Evolutionary conservation across 2,797 vertebrate genomes (phyloP).

Genomic region (Rhinichthys osculus): DNA sequence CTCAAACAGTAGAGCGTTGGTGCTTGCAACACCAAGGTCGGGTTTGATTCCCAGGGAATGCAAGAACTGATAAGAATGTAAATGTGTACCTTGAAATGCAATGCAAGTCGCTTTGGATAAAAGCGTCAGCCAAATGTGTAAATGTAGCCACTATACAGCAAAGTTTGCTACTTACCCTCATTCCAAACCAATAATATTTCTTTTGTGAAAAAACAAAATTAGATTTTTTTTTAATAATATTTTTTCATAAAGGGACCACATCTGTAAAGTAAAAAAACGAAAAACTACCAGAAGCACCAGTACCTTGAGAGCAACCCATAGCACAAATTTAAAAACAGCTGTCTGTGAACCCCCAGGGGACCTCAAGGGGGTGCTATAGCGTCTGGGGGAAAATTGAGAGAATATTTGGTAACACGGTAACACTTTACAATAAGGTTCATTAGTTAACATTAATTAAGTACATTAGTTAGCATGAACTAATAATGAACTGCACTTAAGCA

Average conservation of each 20-base stretch:
- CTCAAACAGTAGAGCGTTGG: too few relatives aligned
- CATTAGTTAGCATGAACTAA: too few relatives aligned
- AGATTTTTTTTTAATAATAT: too few relatives aligned
- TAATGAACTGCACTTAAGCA: too few relatives aligned
- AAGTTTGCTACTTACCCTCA: neutral
- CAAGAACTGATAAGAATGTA: too few relatives aligned
- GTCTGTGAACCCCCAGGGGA: neutral
- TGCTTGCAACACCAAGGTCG: too few relatives aligned
- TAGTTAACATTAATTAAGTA: too few relatives aligned
- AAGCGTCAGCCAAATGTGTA: too few relatives aligned
- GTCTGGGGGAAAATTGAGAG: neutral
- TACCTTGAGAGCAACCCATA: neutral
- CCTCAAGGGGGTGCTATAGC: slow-evolving; percentile 19
- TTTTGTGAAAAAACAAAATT: neutral
- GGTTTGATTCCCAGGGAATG: too few relatives aligned
- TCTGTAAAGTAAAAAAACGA: neutral
- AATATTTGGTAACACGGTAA: neutral
- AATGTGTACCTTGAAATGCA: too few relatives aligned
- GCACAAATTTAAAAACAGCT: neutral
- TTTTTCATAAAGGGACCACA: neutral
- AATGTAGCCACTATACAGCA: neutral
- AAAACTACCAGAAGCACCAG: neutral
- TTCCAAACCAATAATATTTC: neutral
- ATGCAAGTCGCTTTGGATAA: too few relatives aligned
- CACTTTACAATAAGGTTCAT: too few relatives aligned